phyloP scores from a whole-genome alignment of 2,797 vertebrate species.

The Vireo griseus region DNA sequence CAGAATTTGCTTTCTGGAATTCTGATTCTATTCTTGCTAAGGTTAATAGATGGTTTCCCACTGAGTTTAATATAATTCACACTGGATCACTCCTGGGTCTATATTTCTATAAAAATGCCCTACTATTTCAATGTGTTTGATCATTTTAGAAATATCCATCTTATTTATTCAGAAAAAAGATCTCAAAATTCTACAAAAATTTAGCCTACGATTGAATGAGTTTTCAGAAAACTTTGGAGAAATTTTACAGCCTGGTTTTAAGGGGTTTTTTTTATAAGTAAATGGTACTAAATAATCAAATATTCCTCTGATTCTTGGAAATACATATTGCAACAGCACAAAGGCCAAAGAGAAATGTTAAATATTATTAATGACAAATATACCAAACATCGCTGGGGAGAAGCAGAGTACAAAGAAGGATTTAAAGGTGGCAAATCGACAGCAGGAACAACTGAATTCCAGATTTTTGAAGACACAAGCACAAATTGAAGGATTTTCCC shows the following conservation, averaged over 20 bases:
- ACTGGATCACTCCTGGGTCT: background rate
- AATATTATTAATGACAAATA: background rate
- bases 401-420: background rate
- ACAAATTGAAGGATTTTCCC: background rate
- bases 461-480: background rate
- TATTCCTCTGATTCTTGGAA: background rate
- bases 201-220: background rate
- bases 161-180: background rate
- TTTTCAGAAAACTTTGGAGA: rapidly evolving
- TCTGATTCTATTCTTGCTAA: background rate
- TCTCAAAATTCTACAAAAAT: background rate
- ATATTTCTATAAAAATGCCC: conserved; percentile 32
- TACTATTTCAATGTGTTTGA: background rate
- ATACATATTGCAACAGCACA: background rate
- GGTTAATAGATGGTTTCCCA: conserved; percentile 46
- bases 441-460: background rate
- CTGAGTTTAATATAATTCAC: conserved; percentile 12
- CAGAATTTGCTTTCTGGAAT: background rate
- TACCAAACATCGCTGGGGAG: background rate
- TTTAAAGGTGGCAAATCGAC: background rate
- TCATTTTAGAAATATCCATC: background rate
- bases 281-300: background rate
- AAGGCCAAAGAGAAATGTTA: background rate
- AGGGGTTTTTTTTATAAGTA: background rate
- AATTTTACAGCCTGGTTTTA: background rate